Percentiles rank a stretch among this genome's conserved stretches.
phyloP scores from a whole-genome alignment of 2,797 vertebrate genomes.

The Pangasius krempfi region DNA sequence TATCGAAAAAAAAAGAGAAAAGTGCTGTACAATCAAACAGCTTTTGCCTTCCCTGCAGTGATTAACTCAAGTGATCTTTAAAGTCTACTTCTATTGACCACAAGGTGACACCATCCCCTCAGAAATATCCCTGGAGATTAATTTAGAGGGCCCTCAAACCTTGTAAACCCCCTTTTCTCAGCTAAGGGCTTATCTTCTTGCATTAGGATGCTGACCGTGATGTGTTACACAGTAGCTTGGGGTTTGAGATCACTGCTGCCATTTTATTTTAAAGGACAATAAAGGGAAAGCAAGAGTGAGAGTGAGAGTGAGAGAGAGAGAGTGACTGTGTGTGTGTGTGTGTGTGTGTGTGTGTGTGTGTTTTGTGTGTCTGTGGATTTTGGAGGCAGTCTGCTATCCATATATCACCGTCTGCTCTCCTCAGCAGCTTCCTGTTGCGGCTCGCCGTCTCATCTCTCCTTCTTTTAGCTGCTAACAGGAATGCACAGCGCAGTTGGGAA shows the following conservation, averaged over 20 bases:
- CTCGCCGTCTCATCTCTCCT: constrained; percentile 33
- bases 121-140: constrained; percentile 58
- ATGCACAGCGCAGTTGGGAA: constrained; percentile 38
- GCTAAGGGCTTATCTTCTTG: constrained; percentile 27
- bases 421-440: constrained; percentile 19
- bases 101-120: constrained; percentile 59
- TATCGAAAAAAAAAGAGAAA: neutral
- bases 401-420: constrained; percentile 40
- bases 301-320: neutral
- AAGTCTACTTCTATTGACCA: constrained; percentile 54
- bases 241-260: constrained; percentile 37
- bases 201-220: constrained; percentile 45
- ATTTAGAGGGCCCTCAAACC: constrained; percentile 42
- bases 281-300: constrained; percentile 7
- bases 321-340: neutral
- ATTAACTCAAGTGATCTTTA: constrained; percentile 39
- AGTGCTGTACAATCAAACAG: constrained; percentile 18
- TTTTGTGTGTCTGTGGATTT: constrained; percentile 15
- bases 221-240: neutral
- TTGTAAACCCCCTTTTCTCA: constrained; percentile 29
- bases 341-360: constrained; percentile 7
- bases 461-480: constrained; percentile 35
- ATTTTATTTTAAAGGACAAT: constrained; percentile 43
- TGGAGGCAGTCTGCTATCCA: constrained; percentile 28
- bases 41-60: constrained; percentile 19